A percentile compares a stretch with the other conserved stretches of the same genome.
Conservation (phyloP, 2,113 vertebrate genomes). For the Poicephalus meyeri region DNA sequence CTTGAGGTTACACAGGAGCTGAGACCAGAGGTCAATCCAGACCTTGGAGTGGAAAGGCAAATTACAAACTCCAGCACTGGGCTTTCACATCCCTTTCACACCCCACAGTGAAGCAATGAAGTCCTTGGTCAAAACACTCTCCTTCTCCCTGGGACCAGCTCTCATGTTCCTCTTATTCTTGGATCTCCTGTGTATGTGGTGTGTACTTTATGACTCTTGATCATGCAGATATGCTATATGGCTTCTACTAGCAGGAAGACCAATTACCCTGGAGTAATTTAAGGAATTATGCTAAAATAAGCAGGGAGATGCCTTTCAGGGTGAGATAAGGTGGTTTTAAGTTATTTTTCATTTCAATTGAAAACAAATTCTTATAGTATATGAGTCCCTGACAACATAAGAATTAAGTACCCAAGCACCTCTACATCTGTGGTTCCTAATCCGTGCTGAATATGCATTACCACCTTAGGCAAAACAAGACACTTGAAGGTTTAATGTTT, state of each 20-base stretch:
- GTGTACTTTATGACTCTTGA: background rate
- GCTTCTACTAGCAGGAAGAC: background rate
- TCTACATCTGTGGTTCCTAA: background rate
- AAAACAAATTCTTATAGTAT: background rate
- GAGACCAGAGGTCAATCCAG: background rate
- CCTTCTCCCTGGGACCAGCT: background rate
- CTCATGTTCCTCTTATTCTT: background rate
- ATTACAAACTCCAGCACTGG: background rate
- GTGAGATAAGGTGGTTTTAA: background rate
- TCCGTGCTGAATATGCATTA: background rate
- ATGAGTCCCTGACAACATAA: background rate
- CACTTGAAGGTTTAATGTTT: conserved; percentile 4
- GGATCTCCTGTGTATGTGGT: background rate
- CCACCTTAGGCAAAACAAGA: background rate
- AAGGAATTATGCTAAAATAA: background rate
- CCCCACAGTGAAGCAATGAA: background rate
- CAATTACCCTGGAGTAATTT: background rate
- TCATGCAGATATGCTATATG: background rate
- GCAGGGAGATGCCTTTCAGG: background rate
- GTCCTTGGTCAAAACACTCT: background rate
- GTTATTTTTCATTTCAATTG: background rate
- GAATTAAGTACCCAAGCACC: background rate
- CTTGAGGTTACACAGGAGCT: background rate
- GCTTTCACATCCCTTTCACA: background rate
- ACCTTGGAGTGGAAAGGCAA: background rate